These are phyloP conservation scores for Ips typographus DNA, from an alignment of 1,140 invertebrate species.

Conservation along the genomic window DNA sequence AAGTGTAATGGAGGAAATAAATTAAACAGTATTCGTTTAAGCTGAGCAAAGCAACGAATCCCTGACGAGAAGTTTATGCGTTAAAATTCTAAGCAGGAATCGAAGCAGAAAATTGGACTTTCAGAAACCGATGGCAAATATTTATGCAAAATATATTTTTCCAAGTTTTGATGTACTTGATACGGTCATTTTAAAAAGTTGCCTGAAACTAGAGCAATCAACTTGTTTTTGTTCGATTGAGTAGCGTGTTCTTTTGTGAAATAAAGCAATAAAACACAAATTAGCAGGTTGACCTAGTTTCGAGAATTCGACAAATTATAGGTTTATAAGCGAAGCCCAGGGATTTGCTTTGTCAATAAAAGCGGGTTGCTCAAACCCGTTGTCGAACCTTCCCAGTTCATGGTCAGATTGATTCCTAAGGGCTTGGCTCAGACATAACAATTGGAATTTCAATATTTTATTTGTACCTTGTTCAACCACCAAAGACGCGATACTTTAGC, in stretches of 20 bases:
- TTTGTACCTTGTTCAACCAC: neutral
- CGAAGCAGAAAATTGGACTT: too few relatives aligned
- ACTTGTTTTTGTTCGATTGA: constrained; percentile 1
- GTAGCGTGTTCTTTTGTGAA: neutral
- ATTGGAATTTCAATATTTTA: constrained; percentile 5
- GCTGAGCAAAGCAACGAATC: neutral
- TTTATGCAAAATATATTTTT: too few relatives aligned
- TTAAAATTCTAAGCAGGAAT: neutral
- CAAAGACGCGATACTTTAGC: neutral
- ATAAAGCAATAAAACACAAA: constrained; percentile 11
- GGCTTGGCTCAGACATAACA: neutral
- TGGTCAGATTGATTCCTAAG: neutral
- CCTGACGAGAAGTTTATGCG: neutral
- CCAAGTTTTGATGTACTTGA: neutral
- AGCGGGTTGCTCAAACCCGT: neutral
- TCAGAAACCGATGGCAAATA: too few relatives aligned
- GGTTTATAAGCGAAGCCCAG: constrained; percentile 1
- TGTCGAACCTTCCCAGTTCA: neutral
- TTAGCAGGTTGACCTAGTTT: constrained; percentile 10
- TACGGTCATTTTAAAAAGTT: constrained; percentile 1
- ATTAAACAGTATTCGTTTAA: neutral
- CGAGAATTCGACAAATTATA: constrained; percentile 2
- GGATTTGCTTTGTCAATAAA: neutral
- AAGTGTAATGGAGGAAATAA: constrained; percentile 2
- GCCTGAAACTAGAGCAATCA: neutral